Base-by-base conservation (phyloP, 2,797 vertebrate genomes). In the Meda fulgida region DNA sequence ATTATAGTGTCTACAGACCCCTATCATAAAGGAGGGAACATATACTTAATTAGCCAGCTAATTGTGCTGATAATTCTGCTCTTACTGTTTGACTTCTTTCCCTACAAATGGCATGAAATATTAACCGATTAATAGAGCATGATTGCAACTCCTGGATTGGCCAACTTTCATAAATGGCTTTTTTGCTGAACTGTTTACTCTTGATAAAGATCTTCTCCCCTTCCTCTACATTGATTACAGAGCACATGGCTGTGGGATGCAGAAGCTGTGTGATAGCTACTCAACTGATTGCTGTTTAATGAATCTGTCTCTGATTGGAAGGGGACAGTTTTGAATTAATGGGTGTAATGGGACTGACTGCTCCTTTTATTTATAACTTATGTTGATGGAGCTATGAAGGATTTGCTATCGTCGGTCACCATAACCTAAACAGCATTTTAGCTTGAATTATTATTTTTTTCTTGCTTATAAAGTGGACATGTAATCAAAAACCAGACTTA, bases 1-100 rank as follows among this genome's bases (percentile, higher is more conserved):
- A 76, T 51, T 31, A 16, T 16, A 65, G 43, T 43, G 46, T 69
- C 63, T 77, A 67, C 21, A 65, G n/a, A 51, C 18, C 19, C 60
- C 51, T 21, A 21, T 84, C 67, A 71, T 78, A 34, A 82, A 76
- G 31, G 29, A 77, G 43, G 51, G 34, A 53, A 40, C 72, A 71
- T 78, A 38, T 83, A 63, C 80, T 46, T 82, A 86, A 82, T 71
- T 77, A 78, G 23, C 67, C 65, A 82, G 80, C 80, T 78, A 82
- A 86, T 82, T 78, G 40, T 40, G 83, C 83, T 84, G 66, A 84
- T 79, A 71, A 79, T 79, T 23, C 31, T 67, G 29, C 85, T 70
- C 38, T 66, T 36, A 48, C 43, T 69, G 53, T 67, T 67, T 77
- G 84, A 55, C 51, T 71, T 18, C 81, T 76, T 82, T 48, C 38